phyloP scores from a whole-genome alignment of 2,797 vertebrate species.

The Setipinna tenuifilis region DNA sequence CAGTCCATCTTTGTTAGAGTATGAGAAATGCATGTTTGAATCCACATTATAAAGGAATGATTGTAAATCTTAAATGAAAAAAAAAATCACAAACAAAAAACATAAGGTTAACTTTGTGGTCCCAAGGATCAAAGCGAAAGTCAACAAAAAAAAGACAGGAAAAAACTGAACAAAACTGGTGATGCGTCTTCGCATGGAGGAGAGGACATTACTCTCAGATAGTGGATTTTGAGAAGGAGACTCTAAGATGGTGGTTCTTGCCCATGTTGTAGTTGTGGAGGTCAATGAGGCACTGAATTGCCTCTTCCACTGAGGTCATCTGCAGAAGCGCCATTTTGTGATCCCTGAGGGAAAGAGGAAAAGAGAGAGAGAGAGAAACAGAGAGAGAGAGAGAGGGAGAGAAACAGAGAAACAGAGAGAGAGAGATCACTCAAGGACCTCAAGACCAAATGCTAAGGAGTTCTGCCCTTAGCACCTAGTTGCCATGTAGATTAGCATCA shows the following conservation, averaged over 20 bases:
- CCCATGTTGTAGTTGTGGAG: constrained; percentile 98
- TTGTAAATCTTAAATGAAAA: constrained; percentile 56
- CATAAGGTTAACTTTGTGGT: constrained; percentile 81
- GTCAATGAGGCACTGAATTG: constrained; percentile 94
- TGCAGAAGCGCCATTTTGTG: constrained; percentile 98
- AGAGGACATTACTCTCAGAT: constrained; percentile 80
- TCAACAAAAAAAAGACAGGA: constrained; percentile 54
- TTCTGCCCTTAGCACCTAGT: constrained; percentile 10
- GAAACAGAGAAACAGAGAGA: not conserved
- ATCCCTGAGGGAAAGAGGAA: constrained; percentile 77
- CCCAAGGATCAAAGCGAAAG: constrained; percentile 85
- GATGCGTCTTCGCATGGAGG: constrained; percentile 49
- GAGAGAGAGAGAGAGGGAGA: not conserved
- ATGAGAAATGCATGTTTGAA: constrained; percentile 21
- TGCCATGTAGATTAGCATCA: constrained; percentile 15
- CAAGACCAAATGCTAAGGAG: not conserved
- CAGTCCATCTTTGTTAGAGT: not conserved
- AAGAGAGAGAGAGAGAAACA: not conserved
- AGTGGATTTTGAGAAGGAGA: constrained; percentile 97
- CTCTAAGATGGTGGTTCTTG: constrained; percentile 94
- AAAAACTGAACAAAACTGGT: constrained; percentile 40
- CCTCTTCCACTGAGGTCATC: constrained; percentile 96
- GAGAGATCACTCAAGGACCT: not conserved
- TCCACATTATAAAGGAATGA: constrained; percentile 69
- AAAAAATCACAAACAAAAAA: too few relatives aligned